Evolutionary conservation across 1,140 invertebrate species (phyloP), one percentile per base, ranked within the genome.

Genomic region (Drosophila oshimai): DNA sequence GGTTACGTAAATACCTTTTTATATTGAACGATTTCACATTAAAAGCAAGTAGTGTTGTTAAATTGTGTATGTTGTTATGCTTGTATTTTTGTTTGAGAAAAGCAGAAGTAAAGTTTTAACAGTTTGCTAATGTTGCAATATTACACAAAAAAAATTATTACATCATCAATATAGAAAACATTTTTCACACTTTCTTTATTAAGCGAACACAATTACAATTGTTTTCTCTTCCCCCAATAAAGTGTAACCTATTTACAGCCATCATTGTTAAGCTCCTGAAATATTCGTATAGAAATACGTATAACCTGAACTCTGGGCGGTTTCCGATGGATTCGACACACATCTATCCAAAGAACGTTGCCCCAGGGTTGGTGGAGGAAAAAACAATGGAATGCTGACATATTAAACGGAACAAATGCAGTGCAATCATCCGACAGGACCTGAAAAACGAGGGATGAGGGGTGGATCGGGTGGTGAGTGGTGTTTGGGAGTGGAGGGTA

Each of bases 331-430:
- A 68, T 68, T 68, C 64, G 64, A 68, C 64, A 68, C 47, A 68
- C 64, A 54, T 68, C 62, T 18, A 68, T 36, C 64, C 47, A 37
- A 68, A 54, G 51, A 70, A 36, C 55, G 34, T 71, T 55, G 68
- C 58, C 50, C 53, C 57, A 71, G 72, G 78, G 77, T 72, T 69
- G 71, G 46, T 60, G 70, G 41, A 22, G 61, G 26, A 22, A 50
- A 53, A 57, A 50, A 67, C 46, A 75, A 75, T 39, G 54, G 44
- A 84, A 81, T 77, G 49, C 57, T 67, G 64, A 41, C 74, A 84
- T 64, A 75, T 81, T 81, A 81, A 79, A 61, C 76, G 74, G 58
- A 78, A 83, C 74, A 79, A 83, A 84, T 78, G 62, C 58, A 81
- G 47, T 60, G 76, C 58, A 80, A 75, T 71, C 57, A 55, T 65